phyloP scores from a whole-genome alignment of 2,113 vertebrate species.

The Phalacrocorax carbo region DNA sequence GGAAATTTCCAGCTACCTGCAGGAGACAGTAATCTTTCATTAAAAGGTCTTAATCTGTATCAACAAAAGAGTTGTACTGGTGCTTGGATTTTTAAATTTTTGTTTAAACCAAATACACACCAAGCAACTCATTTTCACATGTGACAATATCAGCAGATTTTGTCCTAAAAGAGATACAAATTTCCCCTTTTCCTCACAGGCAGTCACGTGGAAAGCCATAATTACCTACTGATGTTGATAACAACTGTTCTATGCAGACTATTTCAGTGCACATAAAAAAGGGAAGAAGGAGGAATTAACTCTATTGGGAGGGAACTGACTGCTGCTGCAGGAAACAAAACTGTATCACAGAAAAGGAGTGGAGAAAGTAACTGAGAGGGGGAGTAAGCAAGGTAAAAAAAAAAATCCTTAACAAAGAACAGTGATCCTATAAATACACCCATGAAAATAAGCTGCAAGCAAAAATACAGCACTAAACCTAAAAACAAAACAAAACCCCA shows the following conservation, averaged over 20 bases:
- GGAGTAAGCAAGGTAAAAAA: neutral
- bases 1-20: constrained; percentile 98
- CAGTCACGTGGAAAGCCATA: neutral
- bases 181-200: neutral
- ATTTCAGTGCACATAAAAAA: neutral
- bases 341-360: neutral
- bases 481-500: neutral
- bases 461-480: neutral
- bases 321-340: neutral
- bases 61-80: neutral
- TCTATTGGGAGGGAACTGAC: neutral
- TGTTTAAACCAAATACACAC: neutral
- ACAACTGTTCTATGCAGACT: neutral
- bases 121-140: neutral
- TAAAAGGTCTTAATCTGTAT: neutral
- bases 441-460: neutral
- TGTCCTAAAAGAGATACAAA: neutral
- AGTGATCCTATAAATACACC: neutral
- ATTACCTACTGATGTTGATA: neutral
- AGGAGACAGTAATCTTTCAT: constrained; percentile 7
- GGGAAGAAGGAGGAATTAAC: neutral
- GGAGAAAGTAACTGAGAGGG: neutral
- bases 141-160: neutral
- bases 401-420: neutral
- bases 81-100: neutral